Evolutionary conservation across 30 jellyfish, hydroid and myxozoan genomes (phyloP), one percentile per base, ranked within the genome.

Genomic region (Aurelia coerulea): DNA sequence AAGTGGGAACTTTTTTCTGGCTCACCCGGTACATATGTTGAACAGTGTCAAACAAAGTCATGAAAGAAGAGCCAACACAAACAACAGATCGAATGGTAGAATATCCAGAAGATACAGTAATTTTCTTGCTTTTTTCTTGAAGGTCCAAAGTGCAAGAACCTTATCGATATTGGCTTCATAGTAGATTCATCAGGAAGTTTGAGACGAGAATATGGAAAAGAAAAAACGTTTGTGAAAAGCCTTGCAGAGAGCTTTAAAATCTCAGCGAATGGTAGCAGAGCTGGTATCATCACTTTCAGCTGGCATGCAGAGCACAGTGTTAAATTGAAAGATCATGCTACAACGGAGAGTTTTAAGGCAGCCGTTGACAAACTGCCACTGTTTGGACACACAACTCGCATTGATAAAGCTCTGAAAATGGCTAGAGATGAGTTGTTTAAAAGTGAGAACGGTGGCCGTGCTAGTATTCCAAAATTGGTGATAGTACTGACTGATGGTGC

Each of bases 111-210:
- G n/a, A n/a, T n/a, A n/a, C n/a, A n/a, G n/a, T n/a, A 46, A 46
- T 46, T 2, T 46, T 1, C 6, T 9, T 46, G 13, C 7, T 46
- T 76, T 64, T 79, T 33, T 1, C 4, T 66, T n/a, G 15, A 14
- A 67, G 90, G 18, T 33, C 35, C 32, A 37, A 42, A 35, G 32
- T 64, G 81, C 54, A 79, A 23, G 31, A 74, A 74, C 19, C 51
- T 62, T 6, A 58, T 54, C 14, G 91, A 91, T 64, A 86, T 91
- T 70, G 98, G 96, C 52, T 91, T 91, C 88, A 65, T 91, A 2
- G 90, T 91, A 62, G 98, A 91, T 79, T 91, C 98, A 39, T 91
- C 98, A 11, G 96, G 96, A 37, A 91, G 98, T 68, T 74, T 91
- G 70, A 51, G 87, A 31, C 17, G 86, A 29, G 91, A 80, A 19